Conservation (phyloP, 2,113 vertebrate genomes). For the Anarhynchus alexandrinus region DNA sequence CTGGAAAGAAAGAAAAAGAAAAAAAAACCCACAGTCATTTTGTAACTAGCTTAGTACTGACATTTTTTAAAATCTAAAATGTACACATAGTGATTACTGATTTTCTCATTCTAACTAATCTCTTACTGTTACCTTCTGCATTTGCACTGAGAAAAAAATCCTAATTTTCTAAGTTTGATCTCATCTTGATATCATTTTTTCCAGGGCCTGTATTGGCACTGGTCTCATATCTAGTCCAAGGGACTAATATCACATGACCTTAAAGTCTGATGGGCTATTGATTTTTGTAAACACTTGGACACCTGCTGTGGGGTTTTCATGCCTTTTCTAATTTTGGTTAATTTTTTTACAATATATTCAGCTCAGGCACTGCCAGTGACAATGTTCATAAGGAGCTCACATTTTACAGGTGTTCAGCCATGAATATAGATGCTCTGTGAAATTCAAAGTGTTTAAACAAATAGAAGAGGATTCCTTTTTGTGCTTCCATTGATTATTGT, state of each 20-base stretch:
- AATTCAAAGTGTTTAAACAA: not conserved
- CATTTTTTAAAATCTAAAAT: not conserved
- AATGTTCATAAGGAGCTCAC: not conserved
- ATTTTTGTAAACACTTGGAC: not conserved
- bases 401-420: not conserved
- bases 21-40: too few species aligned
- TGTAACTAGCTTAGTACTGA: not conserved
- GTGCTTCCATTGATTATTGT: not conserved
- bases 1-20: not conserved
- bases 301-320: not conserved
- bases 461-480: not conserved
- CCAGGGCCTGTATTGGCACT: not conserved
- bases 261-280: not conserved
- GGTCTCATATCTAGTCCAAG: not conserved
- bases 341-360: not conserved
- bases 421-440: not conserved
- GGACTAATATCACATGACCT: not conserved
- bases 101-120: not conserved
- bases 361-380: not conserved
- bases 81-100: not conserved
- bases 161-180: not conserved
- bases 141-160: not conserved
- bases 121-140: not conserved
- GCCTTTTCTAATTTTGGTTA: not conserved
- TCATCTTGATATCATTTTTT: not conserved